A percentile compares a stretch with the other conserved stretches of the same genome.
phyloP scores from a whole-genome alignment of 2,113 vertebrate species.

The Gavia stellata region DNA sequence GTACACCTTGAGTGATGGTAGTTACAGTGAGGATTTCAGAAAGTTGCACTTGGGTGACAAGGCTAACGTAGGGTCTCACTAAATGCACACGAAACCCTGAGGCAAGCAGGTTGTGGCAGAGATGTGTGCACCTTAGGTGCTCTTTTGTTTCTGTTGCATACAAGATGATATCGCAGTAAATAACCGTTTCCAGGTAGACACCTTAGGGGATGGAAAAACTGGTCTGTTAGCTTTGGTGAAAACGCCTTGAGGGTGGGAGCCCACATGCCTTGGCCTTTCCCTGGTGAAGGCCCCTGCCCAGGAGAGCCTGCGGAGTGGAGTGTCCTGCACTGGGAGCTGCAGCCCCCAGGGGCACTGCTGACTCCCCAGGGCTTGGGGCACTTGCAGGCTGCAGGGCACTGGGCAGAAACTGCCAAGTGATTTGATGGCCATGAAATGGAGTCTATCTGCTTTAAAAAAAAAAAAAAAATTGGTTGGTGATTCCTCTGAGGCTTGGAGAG shows the following conservation, averaged over 20 bases:
- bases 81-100: neutral
- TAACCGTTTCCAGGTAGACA: neutral
- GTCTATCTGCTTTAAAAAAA: neutral
- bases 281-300: neutral
- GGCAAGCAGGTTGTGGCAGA: neutral
- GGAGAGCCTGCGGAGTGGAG: neutral
- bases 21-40: neutral
- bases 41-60: neutral
- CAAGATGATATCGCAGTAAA: neutral
- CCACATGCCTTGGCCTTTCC: neutral
- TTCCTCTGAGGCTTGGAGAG: neutral
- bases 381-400: neutral
- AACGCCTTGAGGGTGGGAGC: neutral
- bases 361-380: neutral
- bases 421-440: neutral
- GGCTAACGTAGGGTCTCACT: neutral
- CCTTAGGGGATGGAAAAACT: constrained; percentile 1
- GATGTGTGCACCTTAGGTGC: neutral
- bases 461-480: neutral
- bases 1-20: neutral
- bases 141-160: neutral
- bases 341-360: neutral
- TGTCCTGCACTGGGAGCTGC: neutral
- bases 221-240: constrained; percentile 1
- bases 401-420: neutral